Evolutionary conservation across 30 jellyfish, hydroid and myxozoan genomes (phyloP), one percentile per base, ranked within the genome.

Genomic region (Haliclystus octoradiatus): DNA sequence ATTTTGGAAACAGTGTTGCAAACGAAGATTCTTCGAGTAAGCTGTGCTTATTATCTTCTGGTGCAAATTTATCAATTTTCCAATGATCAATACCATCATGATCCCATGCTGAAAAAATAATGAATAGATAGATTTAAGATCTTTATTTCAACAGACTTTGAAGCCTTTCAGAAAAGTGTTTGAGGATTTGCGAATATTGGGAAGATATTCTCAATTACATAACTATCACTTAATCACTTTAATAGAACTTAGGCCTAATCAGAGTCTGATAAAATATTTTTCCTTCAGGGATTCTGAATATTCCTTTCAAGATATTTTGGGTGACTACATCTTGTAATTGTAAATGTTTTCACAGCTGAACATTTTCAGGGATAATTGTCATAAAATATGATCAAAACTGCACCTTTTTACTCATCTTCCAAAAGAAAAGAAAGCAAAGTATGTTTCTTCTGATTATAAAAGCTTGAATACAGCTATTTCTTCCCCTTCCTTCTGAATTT

Each of bases 1-100:
- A 91, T 67, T 91, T 91, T 61, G 99, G 99, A 68, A 91, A 91
- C 62, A 91, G 80, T 23, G 95, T 91, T 2, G 99, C 95, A 78
- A 91, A 91, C 19, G 92, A 73, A n/a, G 95, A 82, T 49, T 91
- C 95, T 78, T 91, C 99, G 9, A 91, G 33, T 30, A 91, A 69
- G 14, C 95, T 93, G 81, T 79, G 78, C 19, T 95, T 95, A 50
- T 91, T 91, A 51, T 91, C 96, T 30, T 82, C 99, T 61, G 65
- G 66, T 31, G 69, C 68, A 72, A 91, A 91, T 1, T 84, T 78
- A 22, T 72, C 95, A 28, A 85, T 82, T 49, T 76, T 91, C 99
- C 99, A 91, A 63, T 81, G 95, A 68, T 89, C 95, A 47, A 89
- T 89, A 3, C 92, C 93, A 0, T 88, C 97, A 75, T 88, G 91